Conservation (phyloP, 2,797 vertebrate species). For the Brachymystax lenok region DNA sequence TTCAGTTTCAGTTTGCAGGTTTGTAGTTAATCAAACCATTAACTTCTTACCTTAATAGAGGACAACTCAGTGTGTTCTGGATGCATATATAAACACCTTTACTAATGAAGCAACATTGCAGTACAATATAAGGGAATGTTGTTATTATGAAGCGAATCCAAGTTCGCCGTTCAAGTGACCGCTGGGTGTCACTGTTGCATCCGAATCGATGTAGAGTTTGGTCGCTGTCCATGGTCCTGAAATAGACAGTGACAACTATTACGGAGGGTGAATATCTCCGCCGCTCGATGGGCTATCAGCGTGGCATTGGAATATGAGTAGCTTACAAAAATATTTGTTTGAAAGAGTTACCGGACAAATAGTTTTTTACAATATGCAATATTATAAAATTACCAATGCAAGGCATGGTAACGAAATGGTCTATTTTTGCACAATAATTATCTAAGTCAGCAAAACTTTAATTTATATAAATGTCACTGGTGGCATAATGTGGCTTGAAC, state of each 20-base stretch:
- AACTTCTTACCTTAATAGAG: background rate
- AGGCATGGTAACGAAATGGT: background rate
- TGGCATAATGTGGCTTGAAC: slow-evolving; percentile 12
- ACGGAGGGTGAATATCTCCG: slow-evolving; percentile 11
- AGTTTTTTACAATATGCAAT: too few relatives aligned
- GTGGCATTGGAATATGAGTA: background rate
- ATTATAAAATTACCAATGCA: background rate
- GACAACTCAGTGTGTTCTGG: background rate
- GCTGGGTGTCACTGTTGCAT: slow-evolving; percentile 57
- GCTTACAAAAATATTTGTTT: background rate
- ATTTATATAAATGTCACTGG: background rate
- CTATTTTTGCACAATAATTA: background rate
- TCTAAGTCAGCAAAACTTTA: background rate
- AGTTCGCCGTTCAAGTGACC: slow-evolving; percentile 15
- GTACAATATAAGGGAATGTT: background rate
- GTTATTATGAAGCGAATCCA: background rate
- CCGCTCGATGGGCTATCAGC: background rate
- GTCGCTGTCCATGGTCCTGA: slow-evolving; percentile 72
- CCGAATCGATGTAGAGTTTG: background rate
- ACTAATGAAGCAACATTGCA: background rate
- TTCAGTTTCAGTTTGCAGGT: background rate
- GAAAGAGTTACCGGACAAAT: background rate
- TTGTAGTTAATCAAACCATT: background rate
- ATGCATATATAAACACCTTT: background rate
- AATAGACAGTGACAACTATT: background rate